These are phyloP conservation scores for Myotis vivesi DNA, from an alignment of 2,797 vertebrate species.

Conservation along the genomic window DNA sequence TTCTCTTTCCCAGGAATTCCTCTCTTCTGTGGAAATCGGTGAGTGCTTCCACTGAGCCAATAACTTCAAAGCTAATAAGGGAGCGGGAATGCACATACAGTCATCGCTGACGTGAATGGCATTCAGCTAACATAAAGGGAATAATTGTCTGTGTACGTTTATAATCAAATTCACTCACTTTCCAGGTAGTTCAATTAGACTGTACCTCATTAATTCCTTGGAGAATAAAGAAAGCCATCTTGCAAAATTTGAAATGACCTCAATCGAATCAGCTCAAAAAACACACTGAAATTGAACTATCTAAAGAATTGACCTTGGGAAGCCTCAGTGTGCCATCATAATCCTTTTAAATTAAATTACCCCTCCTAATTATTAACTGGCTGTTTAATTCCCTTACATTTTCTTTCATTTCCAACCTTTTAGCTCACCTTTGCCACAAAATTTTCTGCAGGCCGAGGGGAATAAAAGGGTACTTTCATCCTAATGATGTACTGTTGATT, in stretches of 20 bases:
- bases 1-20: background rate
- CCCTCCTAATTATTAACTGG: conserved; percentile 66
- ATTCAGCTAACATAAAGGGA: conserved; percentile 50
- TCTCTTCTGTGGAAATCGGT: background rate
- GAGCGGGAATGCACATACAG: background rate
- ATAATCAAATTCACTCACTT: conserved; percentile 62
- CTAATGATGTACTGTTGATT: conserved; percentile 59
- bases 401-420: conserved; percentile 58
- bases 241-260: conserved; percentile 63
- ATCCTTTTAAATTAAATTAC: conserved; percentile 72
- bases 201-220: conserved; percentile 57
- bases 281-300: conserved; percentile 56
- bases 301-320: conserved; percentile 60
- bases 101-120: background rate
- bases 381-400: conserved; percentile 64
- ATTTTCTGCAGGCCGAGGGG: background rate
- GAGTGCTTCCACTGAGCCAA: background rate
- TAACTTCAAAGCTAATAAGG: background rate
- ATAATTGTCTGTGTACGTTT: conserved; percentile 63
- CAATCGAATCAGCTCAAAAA: conserved; percentile 44
- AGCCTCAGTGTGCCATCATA: background rate
- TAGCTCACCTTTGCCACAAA: conserved; percentile 49
- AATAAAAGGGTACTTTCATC: conserved; percentile 15
- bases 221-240: conserved; percentile 52
- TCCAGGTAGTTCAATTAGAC: conserved; percentile 67